Conservation (phyloP, 2,797 vertebrate species). For the Onychomys arenicola region DNA sequence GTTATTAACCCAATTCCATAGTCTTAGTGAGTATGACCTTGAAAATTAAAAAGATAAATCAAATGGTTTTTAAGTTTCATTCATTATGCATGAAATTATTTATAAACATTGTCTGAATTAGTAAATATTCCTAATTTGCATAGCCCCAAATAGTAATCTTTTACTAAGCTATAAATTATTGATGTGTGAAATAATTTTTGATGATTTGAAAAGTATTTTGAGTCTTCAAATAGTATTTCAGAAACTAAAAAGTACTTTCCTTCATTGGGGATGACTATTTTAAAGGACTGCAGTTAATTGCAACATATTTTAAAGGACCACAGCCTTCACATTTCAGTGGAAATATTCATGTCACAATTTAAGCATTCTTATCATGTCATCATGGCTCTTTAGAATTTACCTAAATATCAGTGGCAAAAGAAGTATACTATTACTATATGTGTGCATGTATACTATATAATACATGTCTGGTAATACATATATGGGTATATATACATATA, state of each 20-base stretch:
- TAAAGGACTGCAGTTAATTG: background rate
- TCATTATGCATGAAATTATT: conserved; percentile 60
- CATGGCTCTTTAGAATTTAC: background rate
- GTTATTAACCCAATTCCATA: conserved; percentile 18
- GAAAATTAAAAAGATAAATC: conserved; percentile 60
- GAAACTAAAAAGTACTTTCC: conserved; percentile 2
- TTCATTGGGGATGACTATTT: background rate
- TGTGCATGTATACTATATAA: too few relatives aligned
- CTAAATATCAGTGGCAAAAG: background rate
- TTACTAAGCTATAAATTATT: conserved; percentile 39
- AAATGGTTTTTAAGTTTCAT: conserved; percentile 20
- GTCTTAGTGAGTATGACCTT: conserved; percentile 53
- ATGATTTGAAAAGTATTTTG: conserved; percentile 42
- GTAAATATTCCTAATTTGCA: conserved; percentile 32
- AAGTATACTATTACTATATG: background rate
- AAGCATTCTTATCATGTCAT: background rate
- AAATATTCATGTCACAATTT: conserved; percentile 21
- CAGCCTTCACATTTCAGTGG: background rate
- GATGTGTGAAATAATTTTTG: conserved; percentile 32
- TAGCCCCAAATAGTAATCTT: background rate
- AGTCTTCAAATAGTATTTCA: conserved; percentile 48
- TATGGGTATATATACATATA: too few relatives aligned
- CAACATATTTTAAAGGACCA: background rate
- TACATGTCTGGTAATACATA: too few relatives aligned
- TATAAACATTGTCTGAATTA: conserved; percentile 57